Percentiles rank a stretch among this genome's conserved stretches.
phyloP scores from a whole-genome alignment of 2,113 vertebrate genomes.

The Hucho hucho region DNA sequence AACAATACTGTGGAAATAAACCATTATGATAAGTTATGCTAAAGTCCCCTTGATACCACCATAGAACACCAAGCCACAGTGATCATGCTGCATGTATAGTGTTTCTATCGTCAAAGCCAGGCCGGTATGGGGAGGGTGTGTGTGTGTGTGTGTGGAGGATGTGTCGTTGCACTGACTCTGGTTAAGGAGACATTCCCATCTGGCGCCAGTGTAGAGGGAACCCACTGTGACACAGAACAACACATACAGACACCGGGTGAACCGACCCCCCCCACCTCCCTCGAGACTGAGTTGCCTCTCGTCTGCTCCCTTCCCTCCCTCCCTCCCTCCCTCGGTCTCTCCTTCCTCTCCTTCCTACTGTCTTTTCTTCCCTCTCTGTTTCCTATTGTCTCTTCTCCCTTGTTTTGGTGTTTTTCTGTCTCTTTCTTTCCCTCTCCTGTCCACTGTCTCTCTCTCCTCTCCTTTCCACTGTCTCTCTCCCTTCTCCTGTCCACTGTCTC shows the following conservation, averaged over 20 bases:
- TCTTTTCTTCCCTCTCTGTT: neutral
- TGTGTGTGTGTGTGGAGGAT: conserved; percentile 49
- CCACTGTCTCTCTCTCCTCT: neutral
- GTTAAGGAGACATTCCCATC: conserved; percentile 76
- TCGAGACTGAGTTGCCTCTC: conserved; percentile 48
- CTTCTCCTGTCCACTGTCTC: too few relatives aligned
- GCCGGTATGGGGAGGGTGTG: conserved; percentile 55
- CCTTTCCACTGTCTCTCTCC: neutral
- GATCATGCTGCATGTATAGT: conserved; percentile 58
- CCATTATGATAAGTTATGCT: conserved; percentile 57
- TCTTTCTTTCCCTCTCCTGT: neutral
- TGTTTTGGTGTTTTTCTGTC: neutral
- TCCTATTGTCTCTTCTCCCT: neutral
- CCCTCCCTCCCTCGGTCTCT: conserved; percentile 30
- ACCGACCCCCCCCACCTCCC: conserved; percentile 42
- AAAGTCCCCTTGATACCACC: conserved; percentile 39
- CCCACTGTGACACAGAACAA: conserved; percentile 77
- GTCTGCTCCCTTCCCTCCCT: conserved; percentile 49
- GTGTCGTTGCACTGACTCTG: conserved; percentile 62
- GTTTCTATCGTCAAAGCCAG: conserved; percentile 70
- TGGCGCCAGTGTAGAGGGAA: conserved; percentile 76
- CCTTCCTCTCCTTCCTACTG: neutral
- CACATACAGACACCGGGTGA: conserved; percentile 74
- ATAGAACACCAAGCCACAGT: conserved; percentile 59
- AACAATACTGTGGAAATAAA: conserved; percentile 26